Conservation (phyloP, 1,140 invertebrate genomes). For the Leptinotarsa defecta region DNA sequence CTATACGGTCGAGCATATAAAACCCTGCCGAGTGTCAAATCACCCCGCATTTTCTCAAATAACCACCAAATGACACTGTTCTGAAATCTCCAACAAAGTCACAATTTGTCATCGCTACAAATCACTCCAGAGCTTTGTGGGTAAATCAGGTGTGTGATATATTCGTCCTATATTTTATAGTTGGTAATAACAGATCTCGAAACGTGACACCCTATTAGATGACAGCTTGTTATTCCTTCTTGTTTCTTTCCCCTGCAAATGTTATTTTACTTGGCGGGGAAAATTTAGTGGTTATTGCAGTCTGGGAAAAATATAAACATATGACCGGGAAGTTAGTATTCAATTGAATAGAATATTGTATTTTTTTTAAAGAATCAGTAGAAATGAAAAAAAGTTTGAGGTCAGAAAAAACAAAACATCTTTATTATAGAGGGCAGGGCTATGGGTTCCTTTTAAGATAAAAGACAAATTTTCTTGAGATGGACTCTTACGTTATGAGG, state of each 20-base stretch:
- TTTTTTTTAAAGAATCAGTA: no score
- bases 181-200: not conserved
- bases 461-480: no score
- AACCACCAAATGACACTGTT: not conserved
- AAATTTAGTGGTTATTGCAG: no score
- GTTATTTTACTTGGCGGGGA: not conserved
- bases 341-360: no score
- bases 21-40: not conserved
- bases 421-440: no score
- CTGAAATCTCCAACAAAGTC: not conserved
- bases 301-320: no score
- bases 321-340: no score
- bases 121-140: not conserved
- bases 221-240: not conserved
- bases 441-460: no score
- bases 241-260: not conserved
- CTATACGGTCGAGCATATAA: not conserved
- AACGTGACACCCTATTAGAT: slow-evolving; percentile 6
- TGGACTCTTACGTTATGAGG: no score
- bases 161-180: not conserved
- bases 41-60: not conserved
- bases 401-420: no score
- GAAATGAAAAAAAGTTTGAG: no score
- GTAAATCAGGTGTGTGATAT: no score
- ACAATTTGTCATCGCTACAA: not conserved